These are phyloP conservation scores for Calonectris borealis DNA, from an alignment of 2,113 vertebrate species.

Conservation along the genomic window DNA sequence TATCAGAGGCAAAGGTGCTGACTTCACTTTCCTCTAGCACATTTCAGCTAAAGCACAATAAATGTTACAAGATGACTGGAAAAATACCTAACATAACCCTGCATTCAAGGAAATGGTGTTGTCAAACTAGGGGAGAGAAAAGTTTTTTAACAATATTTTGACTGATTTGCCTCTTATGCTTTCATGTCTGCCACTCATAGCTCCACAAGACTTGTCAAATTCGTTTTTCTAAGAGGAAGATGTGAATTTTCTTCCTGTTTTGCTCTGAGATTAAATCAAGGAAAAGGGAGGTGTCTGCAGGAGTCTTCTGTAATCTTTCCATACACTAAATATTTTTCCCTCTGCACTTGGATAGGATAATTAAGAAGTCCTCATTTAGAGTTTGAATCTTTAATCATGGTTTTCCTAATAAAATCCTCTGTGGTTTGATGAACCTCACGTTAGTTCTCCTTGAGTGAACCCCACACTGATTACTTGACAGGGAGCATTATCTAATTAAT, in stretches of 20 bases:
- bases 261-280: not conserved
- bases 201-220: conserved; percentile 3
- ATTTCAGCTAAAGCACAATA: not conserved
- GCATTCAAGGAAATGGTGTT: not conserved
- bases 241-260: not conserved
- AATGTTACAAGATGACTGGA: not conserved
- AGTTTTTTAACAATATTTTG: not conserved
- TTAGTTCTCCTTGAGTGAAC: conserved; percentile 22
- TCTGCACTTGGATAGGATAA: not conserved
- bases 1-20: not conserved
- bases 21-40: not conserved
- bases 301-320: not conserved
- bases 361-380: conserved; percentile 12
- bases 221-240: not conserved
- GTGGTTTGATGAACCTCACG: not conserved
- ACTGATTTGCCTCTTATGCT: not conserved
- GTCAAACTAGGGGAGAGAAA: not conserved
- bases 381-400: conserved; percentile 25
- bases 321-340: not conserved
- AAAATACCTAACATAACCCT: not conserved
- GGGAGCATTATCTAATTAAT: conserved; percentile 43
- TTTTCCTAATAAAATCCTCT: conserved; percentile 33
- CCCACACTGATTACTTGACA: conserved; percentile 36
- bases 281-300: not conserved
- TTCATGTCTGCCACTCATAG: conserved; percentile 17